phyloP scores from a whole-genome alignment of 2,888 invertebrate species.

The Luffia ferchaultella region DNA sequence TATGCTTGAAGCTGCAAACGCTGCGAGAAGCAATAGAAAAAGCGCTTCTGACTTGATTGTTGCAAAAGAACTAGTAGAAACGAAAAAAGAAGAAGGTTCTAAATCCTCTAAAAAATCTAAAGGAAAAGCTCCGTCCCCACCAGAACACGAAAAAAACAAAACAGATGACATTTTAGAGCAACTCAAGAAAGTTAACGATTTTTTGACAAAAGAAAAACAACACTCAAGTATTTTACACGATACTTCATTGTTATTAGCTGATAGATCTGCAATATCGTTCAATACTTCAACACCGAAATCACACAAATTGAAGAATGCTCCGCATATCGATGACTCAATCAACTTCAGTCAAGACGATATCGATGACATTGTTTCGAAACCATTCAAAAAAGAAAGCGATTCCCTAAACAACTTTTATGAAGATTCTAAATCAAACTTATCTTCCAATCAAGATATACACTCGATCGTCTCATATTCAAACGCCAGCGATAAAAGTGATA shows the following conservation, averaged over 20 bases:
- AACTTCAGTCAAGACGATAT: slow-evolving; percentile 60
- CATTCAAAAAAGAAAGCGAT: slow-evolving; percentile 55
- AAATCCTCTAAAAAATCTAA: slow-evolving; percentile 68
- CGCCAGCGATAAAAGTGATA: slow-evolving; percentile 57
- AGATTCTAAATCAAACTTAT: slow-evolving; percentile 53
- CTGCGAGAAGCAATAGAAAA: slow-evolving; percentile 73
- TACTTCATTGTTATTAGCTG: slow-evolving; percentile 25
- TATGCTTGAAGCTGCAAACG: slow-evolving; percentile 76
- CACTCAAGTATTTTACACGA: slow-evolving; percentile 45
- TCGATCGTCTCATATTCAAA: slow-evolving; percentile 46
- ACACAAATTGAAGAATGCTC: slow-evolving; percentile 39
- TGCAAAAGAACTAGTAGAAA: slow-evolving; percentile 32
- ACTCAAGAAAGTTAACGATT: slow-evolving; percentile 43
- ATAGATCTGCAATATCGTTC: slow-evolving; percentile 27
- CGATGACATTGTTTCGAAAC: slow-evolving; percentile 59
- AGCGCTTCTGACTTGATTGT: slow-evolving; percentile 43
- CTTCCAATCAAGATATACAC: slow-evolving; percentile 51
- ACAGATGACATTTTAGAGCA: slow-evolving; percentile 55
- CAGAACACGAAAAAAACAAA: slow-evolving; percentile 57
- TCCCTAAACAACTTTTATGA: slow-evolving; percentile 54
- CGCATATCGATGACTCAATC: slow-evolving; percentile 46
- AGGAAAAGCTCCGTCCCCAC: slow-evolving; percentile 78
- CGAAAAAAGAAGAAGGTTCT: slow-evolving; percentile 23
- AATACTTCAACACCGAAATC: slow-evolving; percentile 61
- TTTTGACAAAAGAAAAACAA: slow-evolving; percentile 47